These are phyloP conservation scores for Malurus melanocephalus DNA, from an alignment of 2,113 vertebrate species.

Conservation along the genomic window DNA sequence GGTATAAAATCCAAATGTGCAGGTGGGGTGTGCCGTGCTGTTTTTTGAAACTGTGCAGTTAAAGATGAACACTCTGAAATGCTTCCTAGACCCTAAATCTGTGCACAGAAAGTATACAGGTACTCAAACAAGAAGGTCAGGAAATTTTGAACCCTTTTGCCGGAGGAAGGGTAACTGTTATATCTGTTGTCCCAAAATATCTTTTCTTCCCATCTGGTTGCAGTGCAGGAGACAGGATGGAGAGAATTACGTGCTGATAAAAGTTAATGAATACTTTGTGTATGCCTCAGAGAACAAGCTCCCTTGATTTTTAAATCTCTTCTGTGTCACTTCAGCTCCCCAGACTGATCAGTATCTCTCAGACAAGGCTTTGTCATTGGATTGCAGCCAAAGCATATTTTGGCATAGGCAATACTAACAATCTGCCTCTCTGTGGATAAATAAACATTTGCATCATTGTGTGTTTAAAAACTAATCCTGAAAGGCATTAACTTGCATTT, in stretches of 20 bases:
- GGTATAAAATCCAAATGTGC: neutral
- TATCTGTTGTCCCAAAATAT: neutral
- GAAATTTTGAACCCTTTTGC: neutral
- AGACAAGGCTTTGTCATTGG: constrained; percentile 37
- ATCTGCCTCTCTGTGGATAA: constrained; percentile 25
- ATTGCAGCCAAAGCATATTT: constrained; percentile 33
- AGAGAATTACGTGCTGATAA: neutral
- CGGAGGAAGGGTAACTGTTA: neutral
- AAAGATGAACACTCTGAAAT: neutral
- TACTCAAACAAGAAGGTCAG: neutral
- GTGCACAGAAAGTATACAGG: neutral
- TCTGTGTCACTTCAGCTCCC: constrained; percentile 26
- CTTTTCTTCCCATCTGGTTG: neutral
- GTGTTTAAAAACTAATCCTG: constrained; percentile 56
- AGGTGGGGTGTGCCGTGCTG: neutral
- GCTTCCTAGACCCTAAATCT: neutral
- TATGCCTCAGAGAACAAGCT: neutral
- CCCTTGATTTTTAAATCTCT: constrained; percentile 35
- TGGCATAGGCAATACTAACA: neutral
- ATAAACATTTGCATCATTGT: constrained; percentile 43
- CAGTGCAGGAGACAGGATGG: neutral
- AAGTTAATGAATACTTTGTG: constrained; percentile 7
- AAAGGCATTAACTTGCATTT: constrained; percentile 38
- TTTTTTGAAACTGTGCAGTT: neutral
- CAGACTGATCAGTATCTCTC: constrained; percentile 53